Base-by-base conservation (phyloP, 2,113 vertebrate species). In the Gasterosteus nipponicus region DNA sequence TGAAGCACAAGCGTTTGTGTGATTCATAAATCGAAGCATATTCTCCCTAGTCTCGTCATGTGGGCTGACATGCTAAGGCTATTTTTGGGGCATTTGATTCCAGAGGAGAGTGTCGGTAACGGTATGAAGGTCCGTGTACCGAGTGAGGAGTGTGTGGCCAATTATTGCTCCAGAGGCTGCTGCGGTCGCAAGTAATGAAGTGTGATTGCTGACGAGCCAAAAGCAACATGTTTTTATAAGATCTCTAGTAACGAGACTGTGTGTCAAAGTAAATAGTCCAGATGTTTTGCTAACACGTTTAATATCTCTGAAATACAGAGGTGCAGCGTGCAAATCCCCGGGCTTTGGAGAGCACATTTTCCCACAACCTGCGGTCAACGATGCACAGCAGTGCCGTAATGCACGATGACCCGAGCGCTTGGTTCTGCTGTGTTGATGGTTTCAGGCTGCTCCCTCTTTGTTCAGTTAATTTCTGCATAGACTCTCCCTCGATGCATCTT, bases 61-160 rank as follows among this genome's bases (percentile, higher is more conserved):
- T 16, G 22, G 53, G 39, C 49, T 6, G 69, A 65, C 14, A 44
- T 3, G 12, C 5, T 1, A 19, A 41, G 12, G 1, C 35, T 73
- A 47, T 57, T 74, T 53, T 63, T 57, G 19, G 65, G 68, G 47
- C 3, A 26, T 69, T 64, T 16, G 26, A 61, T 73, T 77, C 65
- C 70, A 51, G 18, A 35, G 38, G 47, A 75, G 46, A 12, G 54
- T 58, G 74, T 75, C 38, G 1, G 8, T 81, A 31, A 63, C 16
- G 4, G 59, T 56, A 33, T 57, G 75, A 61, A 74, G 44, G 69
- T 71, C 42, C 58, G 74, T 75, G 69, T 85, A 56, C 80, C 56
- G 69, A 82, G 80, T 84, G 69, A 80, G 83, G 86, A 85, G 81
- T 84, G 83, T 75, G 88, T 73, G 72, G 79, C 73, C 80, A 81